Evolutionary conservation across 1,140 invertebrate genomes (phyloP).

Genomic region (Polyergus mexicanus): DNA sequence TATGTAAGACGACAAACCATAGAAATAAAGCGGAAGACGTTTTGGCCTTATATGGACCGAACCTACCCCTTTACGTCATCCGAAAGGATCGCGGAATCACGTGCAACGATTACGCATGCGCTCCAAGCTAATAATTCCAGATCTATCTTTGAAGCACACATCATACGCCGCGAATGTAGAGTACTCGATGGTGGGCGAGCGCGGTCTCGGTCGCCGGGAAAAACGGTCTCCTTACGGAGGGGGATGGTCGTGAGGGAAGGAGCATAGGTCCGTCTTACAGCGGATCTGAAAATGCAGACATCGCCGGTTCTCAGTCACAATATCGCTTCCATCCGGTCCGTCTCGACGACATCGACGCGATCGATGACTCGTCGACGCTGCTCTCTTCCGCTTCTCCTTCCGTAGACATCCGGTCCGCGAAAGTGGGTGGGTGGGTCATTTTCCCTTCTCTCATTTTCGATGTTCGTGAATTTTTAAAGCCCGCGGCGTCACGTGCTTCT

Average conservation of each 20-base stretch:
- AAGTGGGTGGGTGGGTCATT: conserved; percentile 26
- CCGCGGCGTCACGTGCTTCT: background rate
- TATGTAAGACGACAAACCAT: background rate
- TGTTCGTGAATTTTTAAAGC: conserved; percentile 13
- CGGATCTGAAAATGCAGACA: conserved; percentile 72
- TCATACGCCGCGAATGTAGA: conserved; percentile 54
- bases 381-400: conserved; percentile 20
- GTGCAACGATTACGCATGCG: conserved; percentile 39
- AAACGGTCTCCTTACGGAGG: conserved; percentile 61
- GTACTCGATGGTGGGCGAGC: conserved; percentile 51
- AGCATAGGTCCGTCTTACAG: conserved; percentile 61
- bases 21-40: background rate
- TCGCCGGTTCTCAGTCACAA: conserved; percentile 70
- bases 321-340: conserved; percentile 68
- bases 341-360: conserved; percentile 58
- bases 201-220: conserved; percentile 63
- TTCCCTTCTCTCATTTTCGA: background rate
- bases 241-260: conserved; percentile 58
- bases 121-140: conserved; percentile 12
- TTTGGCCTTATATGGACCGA: conserved; percentile 36
- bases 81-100: conserved; percentile 23
- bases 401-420: conserved; percentile 7
- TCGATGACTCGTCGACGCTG: conserved; percentile 41
- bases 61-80: conserved; percentile 34
- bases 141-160: conserved; percentile 8